Base-by-base conservation (phyloP, 2,113 vertebrate species). In the Turnix velox region DNA sequence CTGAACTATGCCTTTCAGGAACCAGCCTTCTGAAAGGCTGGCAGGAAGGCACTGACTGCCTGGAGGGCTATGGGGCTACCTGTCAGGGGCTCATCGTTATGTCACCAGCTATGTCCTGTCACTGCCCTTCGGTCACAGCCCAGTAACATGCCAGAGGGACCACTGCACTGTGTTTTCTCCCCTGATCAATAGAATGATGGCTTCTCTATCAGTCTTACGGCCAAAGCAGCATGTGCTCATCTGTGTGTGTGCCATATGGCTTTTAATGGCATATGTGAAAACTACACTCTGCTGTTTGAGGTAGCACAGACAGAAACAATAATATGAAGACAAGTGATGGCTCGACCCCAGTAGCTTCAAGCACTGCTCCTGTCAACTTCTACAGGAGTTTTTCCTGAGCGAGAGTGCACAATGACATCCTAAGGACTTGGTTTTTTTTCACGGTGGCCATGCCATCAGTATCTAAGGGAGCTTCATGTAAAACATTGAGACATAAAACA, bases 401-500 rank as follows among this genome's bases (percentile, higher is more conserved):
- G 35, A 22, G 14, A 63, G 22, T 18, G 35, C n/a, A 12, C 3
- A 7, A 43, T 39, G 40, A 45, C 30, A 58, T 61, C 46, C 43
- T 14, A 4, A 43, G 35, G 28, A 68, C 63, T 82, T 80, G 19
- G 18, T 80, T 67, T 67, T 55, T 83, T 83, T 83, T 61, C 42
- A 45, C 19, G 35, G 66, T 86, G 49, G 59, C 49, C 25, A 1
- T 51, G 37, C 37, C 62, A 83, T 87, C 77, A 82, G 80, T 94
- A 81, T 65, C 68, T 92, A 54, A 86, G 48, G 78, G 63, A 95
- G 43, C 91, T 93, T 85, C 82, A 40, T 62, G 63, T 93, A 92
- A 77, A 95, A 65, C 71, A 65, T 48, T 67, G 76, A 94, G 87
- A 39, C 62, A 59, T 77, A 84, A 83, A 96, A 95, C 89, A 94